Evolutionary conservation across 2,797 vertebrate genomes (phyloP).

Genomic region (Glyptemys insculpta): DNA sequence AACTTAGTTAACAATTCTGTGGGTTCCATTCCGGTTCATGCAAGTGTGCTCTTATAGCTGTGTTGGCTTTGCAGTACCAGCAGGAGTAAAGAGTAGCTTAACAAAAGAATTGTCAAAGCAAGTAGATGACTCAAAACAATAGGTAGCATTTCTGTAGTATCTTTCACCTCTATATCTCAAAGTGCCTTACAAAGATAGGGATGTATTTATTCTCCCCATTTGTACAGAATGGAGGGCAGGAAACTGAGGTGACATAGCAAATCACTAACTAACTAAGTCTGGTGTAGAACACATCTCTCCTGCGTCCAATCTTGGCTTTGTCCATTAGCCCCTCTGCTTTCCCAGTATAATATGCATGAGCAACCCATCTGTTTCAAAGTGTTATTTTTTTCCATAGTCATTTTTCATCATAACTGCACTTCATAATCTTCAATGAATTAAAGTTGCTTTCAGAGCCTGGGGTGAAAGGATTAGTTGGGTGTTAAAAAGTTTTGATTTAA

Average conservation of each 20-base stretch:
- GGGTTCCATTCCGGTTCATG: no score
- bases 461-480: background rate
- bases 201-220: background rate
- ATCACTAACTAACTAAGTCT: background rate
- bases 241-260: background rate
- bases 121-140: background rate
- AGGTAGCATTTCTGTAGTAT: background rate
- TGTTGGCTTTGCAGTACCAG: background rate
- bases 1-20: background rate
- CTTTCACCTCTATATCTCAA: background rate
- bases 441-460: background rate
- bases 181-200: background rate
- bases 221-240: background rate
- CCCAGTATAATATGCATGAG: background rate
- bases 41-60: background rate
- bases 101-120: background rate
- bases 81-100: background rate
- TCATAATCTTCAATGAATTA: rapidly evolving
- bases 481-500: background rate
- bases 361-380: background rate
- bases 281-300: background rate
- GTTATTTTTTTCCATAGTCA: background rate
- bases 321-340: background rate
- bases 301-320: background rate
- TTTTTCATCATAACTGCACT: background rate